Evolutionary conservation across 2,113 vertebrate species (phyloP).

Genomic region (Neopipo cinnamomea): DNA sequence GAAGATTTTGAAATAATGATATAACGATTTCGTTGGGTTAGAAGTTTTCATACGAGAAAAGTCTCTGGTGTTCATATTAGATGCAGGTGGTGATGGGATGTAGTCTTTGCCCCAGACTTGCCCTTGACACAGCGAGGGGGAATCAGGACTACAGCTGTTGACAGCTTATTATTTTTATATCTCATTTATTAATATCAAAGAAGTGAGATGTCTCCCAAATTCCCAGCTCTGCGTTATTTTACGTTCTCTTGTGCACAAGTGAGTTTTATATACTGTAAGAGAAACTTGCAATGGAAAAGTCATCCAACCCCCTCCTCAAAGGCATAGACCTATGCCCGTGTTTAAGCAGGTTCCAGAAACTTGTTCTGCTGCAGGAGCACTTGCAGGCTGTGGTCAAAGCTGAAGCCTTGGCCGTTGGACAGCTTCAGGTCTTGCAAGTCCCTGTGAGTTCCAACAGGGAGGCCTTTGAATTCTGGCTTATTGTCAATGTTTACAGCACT

Average conservation of each 20-base stretch:
- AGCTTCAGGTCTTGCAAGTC: neutral
- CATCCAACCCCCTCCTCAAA: neutral
- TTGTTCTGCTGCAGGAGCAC: neutral
- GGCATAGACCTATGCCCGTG: accelerated
- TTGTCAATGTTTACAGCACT: neutral
- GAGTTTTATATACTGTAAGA: neutral
- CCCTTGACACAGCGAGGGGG: neutral
- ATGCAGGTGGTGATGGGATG: neutral
- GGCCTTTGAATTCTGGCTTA: neutral
- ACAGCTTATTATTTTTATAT: neutral
- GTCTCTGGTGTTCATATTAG: accelerated
- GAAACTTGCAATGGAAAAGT: neutral
- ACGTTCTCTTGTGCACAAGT: neutral
- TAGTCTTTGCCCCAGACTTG: neutral
- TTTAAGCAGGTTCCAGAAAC: neutral
- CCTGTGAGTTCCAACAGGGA: neutral
- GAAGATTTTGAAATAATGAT: neutral
- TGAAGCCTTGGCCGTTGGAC: neutral
- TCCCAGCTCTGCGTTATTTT: neutral
- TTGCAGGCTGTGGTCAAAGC: neutral
- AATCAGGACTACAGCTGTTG: neutral
- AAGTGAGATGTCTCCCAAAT: neutral
- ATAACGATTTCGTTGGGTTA: neutral
- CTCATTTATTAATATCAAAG: neutral
- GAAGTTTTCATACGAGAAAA: neutral